Evolutionary conservation across 1,140 invertebrate species (phyloP).

Genomic region (Drosophila sturtevanti): DNA sequence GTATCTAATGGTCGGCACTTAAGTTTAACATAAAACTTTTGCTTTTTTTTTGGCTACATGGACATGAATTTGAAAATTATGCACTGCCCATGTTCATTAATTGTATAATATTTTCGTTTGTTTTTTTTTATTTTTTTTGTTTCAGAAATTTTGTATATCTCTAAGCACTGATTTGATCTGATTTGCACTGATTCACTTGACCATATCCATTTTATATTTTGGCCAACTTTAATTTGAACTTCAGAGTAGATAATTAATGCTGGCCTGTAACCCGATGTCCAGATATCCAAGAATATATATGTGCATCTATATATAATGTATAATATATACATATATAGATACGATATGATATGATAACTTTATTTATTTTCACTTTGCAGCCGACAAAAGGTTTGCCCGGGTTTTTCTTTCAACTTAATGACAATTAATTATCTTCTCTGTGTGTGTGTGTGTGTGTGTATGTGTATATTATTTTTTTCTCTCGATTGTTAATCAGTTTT

Average conservation of each 20-base stretch:
- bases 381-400: conserved; percentile 33
- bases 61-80: conserved; percentile 48
- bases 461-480: conserved; percentile 19
- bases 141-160: neutral
- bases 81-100: conserved; percentile 41
- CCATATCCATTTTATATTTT: neutral
- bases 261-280: neutral
- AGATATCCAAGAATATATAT: neutral
- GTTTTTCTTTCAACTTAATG: conserved; percentile 33
- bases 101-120: conserved; percentile 24
- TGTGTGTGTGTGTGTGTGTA: too few species aligned
- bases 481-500: conserved; percentile 3
- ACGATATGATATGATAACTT: conserved; percentile 18
- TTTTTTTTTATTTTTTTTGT: neutral
- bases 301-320: neutral
- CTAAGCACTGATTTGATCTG: neutral
- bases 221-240: neutral
- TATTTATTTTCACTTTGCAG: conserved; percentile 37
- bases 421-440: conserved; percentile 54
- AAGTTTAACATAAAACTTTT: neutral
- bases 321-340: conserved; percentile 21
- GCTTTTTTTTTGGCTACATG: neutral
- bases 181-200: neutral
- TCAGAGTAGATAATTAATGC: neutral
- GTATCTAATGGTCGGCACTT: neutral